phyloP scores from a whole-genome alignment of 2,113 vertebrate genomes.

The Thamnophis sirtalis region DNA sequence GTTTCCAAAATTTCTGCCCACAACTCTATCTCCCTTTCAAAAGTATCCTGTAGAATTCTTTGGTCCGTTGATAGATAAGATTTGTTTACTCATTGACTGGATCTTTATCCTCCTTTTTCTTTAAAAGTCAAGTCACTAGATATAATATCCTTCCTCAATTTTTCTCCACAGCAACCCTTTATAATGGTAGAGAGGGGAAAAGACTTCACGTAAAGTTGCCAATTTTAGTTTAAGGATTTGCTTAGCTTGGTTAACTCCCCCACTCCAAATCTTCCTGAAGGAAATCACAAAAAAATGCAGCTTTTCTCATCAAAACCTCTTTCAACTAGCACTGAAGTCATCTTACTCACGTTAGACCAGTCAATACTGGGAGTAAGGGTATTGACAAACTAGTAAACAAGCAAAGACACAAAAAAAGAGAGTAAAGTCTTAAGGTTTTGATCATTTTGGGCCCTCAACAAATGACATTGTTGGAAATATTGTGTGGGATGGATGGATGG shows the following conservation, averaged over 20 bases:
- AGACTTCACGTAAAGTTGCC: neutral
- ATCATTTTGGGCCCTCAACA: neutral
- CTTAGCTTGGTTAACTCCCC: neutral
- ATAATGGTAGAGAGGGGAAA: neutral
- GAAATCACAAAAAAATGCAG: neutral
- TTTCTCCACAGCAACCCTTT: neutral
- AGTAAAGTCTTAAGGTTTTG: neutral
- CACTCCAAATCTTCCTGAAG: neutral
- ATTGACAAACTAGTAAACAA: neutral
- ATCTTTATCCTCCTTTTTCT: neutral
- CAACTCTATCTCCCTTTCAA: too few species aligned
- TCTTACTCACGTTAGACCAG: neutral
- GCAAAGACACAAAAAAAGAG: neutral
- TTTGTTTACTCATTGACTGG: neutral
- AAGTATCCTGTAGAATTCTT: too few species aligned
- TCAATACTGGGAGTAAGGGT: neutral
- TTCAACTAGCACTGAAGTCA: neutral
- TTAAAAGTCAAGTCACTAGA: neutral
- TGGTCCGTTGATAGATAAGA: neutral
- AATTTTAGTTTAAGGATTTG: neutral
- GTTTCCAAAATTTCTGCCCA: too few species aligned
- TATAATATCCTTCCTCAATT: neutral
- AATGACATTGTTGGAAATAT: neutral
- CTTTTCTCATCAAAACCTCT: neutral
- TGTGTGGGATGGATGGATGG: neutral